Conservation (phyloP, 2,113 vertebrate species). For the Benitochromis conjunctus region DNA sequence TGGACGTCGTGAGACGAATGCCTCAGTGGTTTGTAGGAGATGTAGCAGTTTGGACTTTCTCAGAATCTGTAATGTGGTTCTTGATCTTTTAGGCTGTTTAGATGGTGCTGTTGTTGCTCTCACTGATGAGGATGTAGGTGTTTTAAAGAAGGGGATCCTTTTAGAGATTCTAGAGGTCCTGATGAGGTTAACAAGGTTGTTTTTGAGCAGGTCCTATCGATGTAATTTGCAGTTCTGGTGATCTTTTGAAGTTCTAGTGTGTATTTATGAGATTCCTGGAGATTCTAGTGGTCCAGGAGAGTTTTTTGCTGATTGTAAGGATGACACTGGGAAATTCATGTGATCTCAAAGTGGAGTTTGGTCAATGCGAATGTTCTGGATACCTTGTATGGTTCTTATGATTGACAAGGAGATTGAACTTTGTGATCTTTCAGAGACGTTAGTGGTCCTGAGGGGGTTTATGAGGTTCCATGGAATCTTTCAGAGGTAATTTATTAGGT, state of each 20-base stretch:
- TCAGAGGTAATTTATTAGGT: not conserved
- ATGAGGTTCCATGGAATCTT: not conserved
- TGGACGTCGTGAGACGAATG: not conserved
- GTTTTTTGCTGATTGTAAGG: not conserved
- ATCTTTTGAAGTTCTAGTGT: not conserved
- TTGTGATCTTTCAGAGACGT: not conserved
- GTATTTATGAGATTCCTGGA: not conserved
- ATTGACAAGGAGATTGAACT: not conserved
- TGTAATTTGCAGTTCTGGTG: not conserved
- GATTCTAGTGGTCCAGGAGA: not conserved
- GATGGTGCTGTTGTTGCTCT: too few relatives aligned
- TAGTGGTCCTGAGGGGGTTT: not conserved
- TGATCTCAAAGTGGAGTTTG: not conserved
- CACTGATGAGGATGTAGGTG: too few relatives aligned
- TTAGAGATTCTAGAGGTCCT: not conserved
- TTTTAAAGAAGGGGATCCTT: not conserved
- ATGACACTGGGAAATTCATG: not conserved
- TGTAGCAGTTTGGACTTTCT: too few relatives aligned
- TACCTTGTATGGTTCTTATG: not conserved
- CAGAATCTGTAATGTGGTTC: too few relatives aligned
- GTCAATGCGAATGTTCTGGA: not conserved
- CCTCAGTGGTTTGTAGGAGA: too few relatives aligned
- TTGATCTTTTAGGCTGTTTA: too few relatives aligned
- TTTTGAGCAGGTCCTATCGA: not conserved
- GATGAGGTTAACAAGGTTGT: not conserved